Evolutionary conservation across 1,140 invertebrate species (phyloP).

Genomic region (Contarinia nasturtii): DNA sequence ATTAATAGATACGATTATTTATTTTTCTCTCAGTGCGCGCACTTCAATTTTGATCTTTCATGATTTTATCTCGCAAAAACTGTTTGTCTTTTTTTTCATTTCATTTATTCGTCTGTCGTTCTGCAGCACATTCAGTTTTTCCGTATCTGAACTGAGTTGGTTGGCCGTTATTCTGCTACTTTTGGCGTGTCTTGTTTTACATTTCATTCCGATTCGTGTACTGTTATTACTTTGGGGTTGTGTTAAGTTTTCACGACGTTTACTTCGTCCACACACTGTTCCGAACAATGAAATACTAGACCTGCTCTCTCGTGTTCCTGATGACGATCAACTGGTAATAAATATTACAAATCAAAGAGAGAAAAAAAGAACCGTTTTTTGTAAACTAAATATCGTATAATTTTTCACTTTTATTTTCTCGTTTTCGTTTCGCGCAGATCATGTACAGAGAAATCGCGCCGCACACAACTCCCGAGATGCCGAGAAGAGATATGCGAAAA

Average conservation of each 20-base stretch:
- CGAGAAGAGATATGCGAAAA: no score
- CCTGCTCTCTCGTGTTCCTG: constrained; percentile 85
- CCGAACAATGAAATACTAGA: constrained; percentile 96
- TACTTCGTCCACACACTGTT: constrained; percentile 81
- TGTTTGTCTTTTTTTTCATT: neutral
- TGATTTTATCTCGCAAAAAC: neutral
- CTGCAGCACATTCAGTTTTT: constrained; percentile 88
- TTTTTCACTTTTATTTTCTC: no score
- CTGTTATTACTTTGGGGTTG: constrained; percentile 92
- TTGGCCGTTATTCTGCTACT: constrained; percentile 64
- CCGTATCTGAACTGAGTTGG: constrained; percentile 88
- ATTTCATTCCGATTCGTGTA: constrained; percentile 78
- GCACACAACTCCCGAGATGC: no score
- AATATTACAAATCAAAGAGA: neutral
- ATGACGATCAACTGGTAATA: constrained; percentile 71
- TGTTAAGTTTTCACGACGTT: constrained; percentile 90
- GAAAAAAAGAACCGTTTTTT: neutral
- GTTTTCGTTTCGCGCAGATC: no score
- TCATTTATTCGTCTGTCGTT: constrained; percentile 8
- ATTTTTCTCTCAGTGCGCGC: neutral
- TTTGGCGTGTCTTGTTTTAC: constrained; percentile 58
- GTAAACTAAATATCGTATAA: no score
- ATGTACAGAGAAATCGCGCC: no score
- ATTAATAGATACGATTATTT: neutral
- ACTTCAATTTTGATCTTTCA: neutral